Evolutionary conservation across 2,113 vertebrate species (phyloP).

Genomic region (Engystomops pustulosus): DNA sequence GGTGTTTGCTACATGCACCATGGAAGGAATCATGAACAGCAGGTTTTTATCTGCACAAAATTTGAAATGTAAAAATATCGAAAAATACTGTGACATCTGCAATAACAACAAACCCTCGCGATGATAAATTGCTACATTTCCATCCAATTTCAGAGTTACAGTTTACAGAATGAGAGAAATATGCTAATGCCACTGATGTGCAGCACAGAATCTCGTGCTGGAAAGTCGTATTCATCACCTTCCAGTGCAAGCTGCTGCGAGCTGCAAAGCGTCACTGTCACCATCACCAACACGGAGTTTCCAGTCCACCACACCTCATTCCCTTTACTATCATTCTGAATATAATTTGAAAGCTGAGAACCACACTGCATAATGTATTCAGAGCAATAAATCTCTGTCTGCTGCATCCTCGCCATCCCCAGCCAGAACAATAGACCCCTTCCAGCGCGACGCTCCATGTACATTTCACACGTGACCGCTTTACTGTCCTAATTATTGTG

Average conservation of each 20-base stretch:
- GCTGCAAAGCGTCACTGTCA: conserved; percentile 56
- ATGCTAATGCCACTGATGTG: conserved; percentile 39
- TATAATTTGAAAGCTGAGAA: conserved; percentile 50
- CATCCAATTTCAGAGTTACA: conserved; percentile 41
- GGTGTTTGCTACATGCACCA: neutral
- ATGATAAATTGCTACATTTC: conserved; percentile 33
- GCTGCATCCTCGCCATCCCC: neutral
- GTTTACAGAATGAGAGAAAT: conserved; percentile 46
- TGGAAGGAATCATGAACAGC: neutral
- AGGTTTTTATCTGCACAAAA: neutral
- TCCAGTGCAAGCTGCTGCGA: conserved; percentile 43
- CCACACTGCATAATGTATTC: conserved; percentile 11
- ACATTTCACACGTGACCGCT: neutral
- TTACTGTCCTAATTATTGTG: conserved; percentile 39
- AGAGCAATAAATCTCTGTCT: neutral
- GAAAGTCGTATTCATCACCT: conserved; percentile 52
- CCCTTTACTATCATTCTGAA: conserved; percentile 53
- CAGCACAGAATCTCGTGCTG: conserved; percentile 24
- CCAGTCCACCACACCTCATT: conserved; percentile 57
- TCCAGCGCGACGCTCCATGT: conserved; percentile 7
- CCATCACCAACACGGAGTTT: conserved; percentile 40
- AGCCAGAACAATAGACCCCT: neutral
- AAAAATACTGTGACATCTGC: conserved; percentile 27
- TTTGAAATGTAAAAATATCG: neutral
- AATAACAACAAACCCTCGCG: conserved; percentile 18